Evolutionary conservation across 2,888 invertebrate species (phyloP).

Genomic region (Parochlus steinenii): DNA sequence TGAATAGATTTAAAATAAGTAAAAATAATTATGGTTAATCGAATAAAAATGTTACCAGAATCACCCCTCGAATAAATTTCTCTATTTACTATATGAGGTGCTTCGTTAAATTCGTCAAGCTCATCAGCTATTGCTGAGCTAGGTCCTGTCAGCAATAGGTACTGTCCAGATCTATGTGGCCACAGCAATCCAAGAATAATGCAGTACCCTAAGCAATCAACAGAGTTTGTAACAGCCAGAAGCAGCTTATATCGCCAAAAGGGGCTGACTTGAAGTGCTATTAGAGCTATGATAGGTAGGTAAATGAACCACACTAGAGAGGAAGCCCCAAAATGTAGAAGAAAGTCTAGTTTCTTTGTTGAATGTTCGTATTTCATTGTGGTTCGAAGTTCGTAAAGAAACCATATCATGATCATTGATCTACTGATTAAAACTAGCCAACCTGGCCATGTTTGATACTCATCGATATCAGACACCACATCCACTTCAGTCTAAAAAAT

Average conservation of each 20-base stretch:
- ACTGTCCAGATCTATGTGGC: conserved; percentile 88
- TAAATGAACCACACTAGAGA: conserved; percentile 98
- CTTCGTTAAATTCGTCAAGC: conserved; percentile 79
- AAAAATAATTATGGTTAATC: no score
- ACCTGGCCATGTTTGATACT: conserved; percentile 96
- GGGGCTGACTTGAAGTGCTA: conserved; percentile 83
- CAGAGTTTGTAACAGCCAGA: conserved; percentile 81
- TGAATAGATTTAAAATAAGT: no score
- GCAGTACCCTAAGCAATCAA: conserved; percentile 86
- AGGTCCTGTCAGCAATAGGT: conserved; percentile 61
- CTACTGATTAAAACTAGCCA: conserved; percentile 82
- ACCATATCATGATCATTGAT: conserved; percentile 72
- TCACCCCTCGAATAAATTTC: no score
- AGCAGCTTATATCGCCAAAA: conserved; percentile 91
- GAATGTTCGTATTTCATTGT: conserved; percentile 70
- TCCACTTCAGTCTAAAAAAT: conserved; percentile 77
- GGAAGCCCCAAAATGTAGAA: conserved; percentile 92
- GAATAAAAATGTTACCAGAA: no score
- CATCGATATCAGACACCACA: conserved; percentile 88
- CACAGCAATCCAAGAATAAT: conserved; percentile 91
- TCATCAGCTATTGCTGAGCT: conserved; percentile 61
- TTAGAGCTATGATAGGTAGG: conserved; percentile 82
- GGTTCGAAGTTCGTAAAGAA: conserved; percentile 53
- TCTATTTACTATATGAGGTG: conserved; percentile 61
- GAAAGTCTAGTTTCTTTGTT: conserved; percentile 73